Evolutionary conservation across 2,113 vertebrate genomes (phyloP).

Genomic region (human (Homo sapiens)): DNA sequence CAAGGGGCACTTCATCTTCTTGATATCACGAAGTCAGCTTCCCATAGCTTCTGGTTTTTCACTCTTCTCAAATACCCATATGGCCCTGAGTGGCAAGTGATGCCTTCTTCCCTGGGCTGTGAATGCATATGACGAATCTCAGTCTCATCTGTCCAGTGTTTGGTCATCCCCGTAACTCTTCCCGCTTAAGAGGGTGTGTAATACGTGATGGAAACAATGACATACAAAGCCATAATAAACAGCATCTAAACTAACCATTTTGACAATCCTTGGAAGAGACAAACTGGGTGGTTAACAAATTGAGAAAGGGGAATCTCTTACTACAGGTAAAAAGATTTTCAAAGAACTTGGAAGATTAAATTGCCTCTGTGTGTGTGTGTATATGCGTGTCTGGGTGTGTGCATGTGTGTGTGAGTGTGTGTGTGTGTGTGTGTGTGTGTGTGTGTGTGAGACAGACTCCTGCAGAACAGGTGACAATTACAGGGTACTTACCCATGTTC

Average conservation of each 20-base stretch:
- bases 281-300: neutral
- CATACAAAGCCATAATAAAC: neutral
- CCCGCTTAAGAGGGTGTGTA: neutral
- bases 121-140: neutral
- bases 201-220: neutral
- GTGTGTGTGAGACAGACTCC: neutral
- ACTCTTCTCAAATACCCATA: neutral
- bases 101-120: too few species aligned
- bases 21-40: neutral
- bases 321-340: neutral
- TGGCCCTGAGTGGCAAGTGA: too few species aligned
- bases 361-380: rapidly evolving
- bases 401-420: neutral
- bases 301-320: neutral
- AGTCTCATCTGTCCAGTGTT: neutral
- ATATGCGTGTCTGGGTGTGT: neutral
- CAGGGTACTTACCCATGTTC: neutral
- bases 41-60: neutral
- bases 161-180: neutral
- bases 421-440: rapidly evolving
- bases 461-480: neutral
- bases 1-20: neutral
- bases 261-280: neutral
- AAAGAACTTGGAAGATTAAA: neutral
- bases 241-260: neutral